Evolutionary conservation across 2,797 vertebrate genomes (phyloP).

Genomic region (Botia kubotai): DNA sequence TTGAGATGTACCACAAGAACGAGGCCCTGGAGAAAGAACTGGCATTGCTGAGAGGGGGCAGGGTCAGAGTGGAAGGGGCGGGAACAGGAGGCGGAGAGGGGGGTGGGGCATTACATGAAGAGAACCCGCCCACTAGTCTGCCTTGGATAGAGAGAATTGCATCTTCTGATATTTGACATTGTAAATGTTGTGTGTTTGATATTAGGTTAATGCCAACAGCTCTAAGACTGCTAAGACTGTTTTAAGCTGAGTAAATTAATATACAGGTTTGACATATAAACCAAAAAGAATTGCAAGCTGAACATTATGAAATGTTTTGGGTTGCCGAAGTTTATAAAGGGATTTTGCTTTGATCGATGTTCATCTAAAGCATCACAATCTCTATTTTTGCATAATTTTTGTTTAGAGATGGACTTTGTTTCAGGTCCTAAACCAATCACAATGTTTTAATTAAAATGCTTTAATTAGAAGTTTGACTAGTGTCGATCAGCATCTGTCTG

Average conservation of each 20-base stretch:
- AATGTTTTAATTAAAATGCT: neutral
- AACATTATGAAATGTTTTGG: slow-evolving; percentile 13
- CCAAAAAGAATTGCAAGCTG: slow-evolving; percentile 14
- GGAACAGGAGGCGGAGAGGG: slow-evolving; percentile 69
- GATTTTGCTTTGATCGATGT: slow-evolving; percentile 37
- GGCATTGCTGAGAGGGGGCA: slow-evolving; percentile 75
- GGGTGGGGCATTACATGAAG: slow-evolving; percentile 50
- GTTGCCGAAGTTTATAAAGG: slow-evolving; percentile 59
- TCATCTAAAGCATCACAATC: neutral
- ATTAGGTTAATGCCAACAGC: slow-evolving; percentile 1
- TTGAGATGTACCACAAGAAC: slow-evolving; percentile 94
- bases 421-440: neutral
- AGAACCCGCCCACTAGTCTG: slow-evolving; percentile 72
- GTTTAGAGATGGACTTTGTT: neutral
- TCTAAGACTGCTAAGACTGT: neutral
- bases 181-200: neutral
- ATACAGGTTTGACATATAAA: neutral
- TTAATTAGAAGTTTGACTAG: neutral
- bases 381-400: neutral
- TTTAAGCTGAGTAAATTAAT: neutral
- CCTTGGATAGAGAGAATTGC: slow-evolving; percentile 94
- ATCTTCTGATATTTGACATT: slow-evolving; percentile 93
- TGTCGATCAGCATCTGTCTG: neutral
- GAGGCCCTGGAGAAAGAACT: slow-evolving; percentile 88
- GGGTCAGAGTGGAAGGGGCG: slow-evolving; percentile 69